These are phyloP conservation scores for Upupa epops DNA, from an alignment of 2,113 vertebrate species.

Conservation along the genomic window DNA sequence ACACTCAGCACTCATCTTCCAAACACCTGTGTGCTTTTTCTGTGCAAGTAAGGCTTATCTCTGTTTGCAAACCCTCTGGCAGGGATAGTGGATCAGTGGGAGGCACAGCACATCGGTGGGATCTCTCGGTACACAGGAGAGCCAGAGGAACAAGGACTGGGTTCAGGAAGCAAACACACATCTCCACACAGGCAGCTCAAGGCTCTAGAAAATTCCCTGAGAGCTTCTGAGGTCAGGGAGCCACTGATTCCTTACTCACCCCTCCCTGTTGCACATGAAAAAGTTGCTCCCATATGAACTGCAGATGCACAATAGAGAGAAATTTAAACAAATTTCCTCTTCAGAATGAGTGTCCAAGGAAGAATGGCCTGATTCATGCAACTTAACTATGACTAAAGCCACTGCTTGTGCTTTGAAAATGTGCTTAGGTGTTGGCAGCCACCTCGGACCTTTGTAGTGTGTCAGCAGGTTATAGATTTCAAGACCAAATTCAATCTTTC, in stretches of 20 bases:
- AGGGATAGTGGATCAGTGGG: background rate
- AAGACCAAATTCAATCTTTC: slow-evolving; percentile 15
- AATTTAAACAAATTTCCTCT: background rate
- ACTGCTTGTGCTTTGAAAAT: background rate
- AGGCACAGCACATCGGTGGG: no score
- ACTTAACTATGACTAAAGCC: slow-evolving; percentile 28
- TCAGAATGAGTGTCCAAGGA: background rate
- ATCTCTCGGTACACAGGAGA: background rate
- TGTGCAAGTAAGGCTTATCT: background rate
- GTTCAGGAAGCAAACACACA: background rate
- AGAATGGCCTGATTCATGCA: slow-evolving; percentile 1
- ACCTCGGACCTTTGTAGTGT: background rate
- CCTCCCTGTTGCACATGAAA: background rate
- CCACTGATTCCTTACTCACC: background rate
- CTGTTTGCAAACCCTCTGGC: background rate
- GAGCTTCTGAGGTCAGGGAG: slow-evolving; percentile 6
- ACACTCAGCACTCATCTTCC: background rate
- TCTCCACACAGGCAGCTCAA: background rate
- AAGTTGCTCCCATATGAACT: slow-evolving; percentile 8
- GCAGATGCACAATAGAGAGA: background rate
- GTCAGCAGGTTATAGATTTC: slow-evolving; percentile 11
- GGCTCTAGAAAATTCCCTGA: background rate
- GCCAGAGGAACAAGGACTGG: background rate
- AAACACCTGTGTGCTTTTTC: background rate
- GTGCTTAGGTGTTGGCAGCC: slow-evolving; percentile 19